Base-by-base conservation (phyloP, 2,113 vertebrate genomes). In the Xenotilapia caudafasciata region DNA sequence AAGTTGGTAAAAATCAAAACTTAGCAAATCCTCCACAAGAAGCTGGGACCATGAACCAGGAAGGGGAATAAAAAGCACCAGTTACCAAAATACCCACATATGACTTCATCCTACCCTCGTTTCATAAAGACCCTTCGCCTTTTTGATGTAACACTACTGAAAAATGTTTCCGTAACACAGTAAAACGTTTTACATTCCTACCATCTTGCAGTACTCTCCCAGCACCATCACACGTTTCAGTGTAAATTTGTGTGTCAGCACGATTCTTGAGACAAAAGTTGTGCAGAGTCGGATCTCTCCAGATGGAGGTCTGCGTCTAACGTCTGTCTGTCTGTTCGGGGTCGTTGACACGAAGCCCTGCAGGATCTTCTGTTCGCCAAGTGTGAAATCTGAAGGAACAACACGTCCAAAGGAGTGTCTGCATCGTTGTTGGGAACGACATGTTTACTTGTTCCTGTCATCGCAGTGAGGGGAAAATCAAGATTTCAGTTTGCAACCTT, bases 61-160 rank as follows among this genome's bases (percentile, higher is more conserved):
- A 5, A 26, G 40, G 21, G 40, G 13, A 1, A 0, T 73, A 14
- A 73, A 31, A 28, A 6, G 23, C 56, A 60, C 9, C 15, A 11
- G 15, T 62, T 62, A 62, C 9, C 26, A 60, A 60, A 31, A 60
- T 6, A 58, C 0, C 54, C 12, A 40, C 10, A 1, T 40, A 40
- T 12, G 9, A 62, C 58, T n/a, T 62, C 15, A 11, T 35, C 58
- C 31, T 7, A 62, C 17, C 58, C 58, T 62, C 58, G 35, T 62
- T 62, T 62, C 31, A 0, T n/a, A 0, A 62, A 62, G 58, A 35
- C 58, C 31, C 17, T 62, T 60, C 0, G 5, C 14, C 5, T 33
- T 35, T 62, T 62, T 62, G 15, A 62, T 35, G 68, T 7, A 75
- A 11, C 14, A 5, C n/a, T 42, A 42, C 42, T 75, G 14, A 2